Evolutionary conservation across 2,797 vertebrate species (phyloP), one percentile per base, ranked within the genome.

Genomic region (Sphaeramia orbicularis): DNA sequence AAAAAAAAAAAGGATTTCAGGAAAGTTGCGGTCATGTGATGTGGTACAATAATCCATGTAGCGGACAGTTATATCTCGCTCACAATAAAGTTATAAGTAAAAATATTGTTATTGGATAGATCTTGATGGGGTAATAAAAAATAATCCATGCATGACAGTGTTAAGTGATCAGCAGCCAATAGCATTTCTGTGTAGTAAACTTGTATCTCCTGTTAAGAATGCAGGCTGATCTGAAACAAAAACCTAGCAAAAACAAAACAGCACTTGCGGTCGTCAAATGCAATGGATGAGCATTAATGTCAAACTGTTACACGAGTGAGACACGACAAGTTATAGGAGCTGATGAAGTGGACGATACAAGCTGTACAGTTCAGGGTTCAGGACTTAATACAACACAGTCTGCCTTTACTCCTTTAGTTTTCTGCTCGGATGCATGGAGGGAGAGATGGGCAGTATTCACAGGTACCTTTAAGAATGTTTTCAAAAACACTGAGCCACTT

Each of bases 381-480:
- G 24, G 24, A 27, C n/a, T 21, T 1, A 32, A 44, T 18, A 53
- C 24, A n/a, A 58, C 5, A 32, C 32, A 43, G 16, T 19, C 65
- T 58, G 65, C 38, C 43, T 48, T 9, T 10, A 19, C 66, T 53
- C 53, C 51, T 59, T 69, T 59, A 7, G 9, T 27, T 42, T 42
- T 36, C 0, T 37, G 27, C 15, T 24, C 2, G 16, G 10, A 7
- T 35, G n/a, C 14, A 7, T 9, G 44, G 36, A 35, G 41, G 18
- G 21, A 30, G 8, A 24, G 62, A 37, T 4, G 2, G 68, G 61
- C 18, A 12, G 56, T 27, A 7, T 37, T 2, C 27, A 52, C 32
- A 36, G 51, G 66, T 80, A 68, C 61, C 75, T 52, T 48, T 2
- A 2, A 42, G 4, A 10, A 49, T 4, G 0, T n/a, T 54, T 43